These are phyloP conservation scores for Dendroctonus ponderosae DNA, from an alignment of 1,140 invertebrate genomes.

Conservation along the genomic window DNA sequence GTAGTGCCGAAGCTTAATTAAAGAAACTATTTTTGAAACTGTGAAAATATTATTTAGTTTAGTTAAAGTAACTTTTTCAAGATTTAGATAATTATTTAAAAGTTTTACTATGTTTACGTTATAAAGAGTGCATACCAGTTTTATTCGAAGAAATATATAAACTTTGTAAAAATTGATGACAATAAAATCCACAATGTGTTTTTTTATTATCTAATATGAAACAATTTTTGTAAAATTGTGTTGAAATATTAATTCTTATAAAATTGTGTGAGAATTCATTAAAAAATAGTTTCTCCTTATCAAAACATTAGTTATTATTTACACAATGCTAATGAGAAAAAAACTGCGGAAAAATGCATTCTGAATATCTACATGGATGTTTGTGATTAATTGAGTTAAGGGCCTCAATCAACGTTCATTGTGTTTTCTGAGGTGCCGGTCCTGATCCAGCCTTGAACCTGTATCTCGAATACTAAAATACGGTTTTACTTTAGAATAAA, in stretches of 20 bases:
- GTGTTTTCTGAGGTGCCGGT: conserved; percentile 1
- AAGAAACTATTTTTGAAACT: too few species aligned
- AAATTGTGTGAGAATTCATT: too few species aligned
- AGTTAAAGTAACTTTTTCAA: too few species aligned
- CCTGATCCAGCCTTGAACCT: conserved; percentile 23
- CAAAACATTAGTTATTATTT: background rate
- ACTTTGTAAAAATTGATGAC: background rate
- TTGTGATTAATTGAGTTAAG: background rate
- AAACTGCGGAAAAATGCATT: background rate
- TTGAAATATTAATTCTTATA: too few species aligned
- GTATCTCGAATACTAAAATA: conserved; percentile 25
- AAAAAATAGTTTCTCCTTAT: too few species aligned
- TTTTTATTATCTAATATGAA: background rate
- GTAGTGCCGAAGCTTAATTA: too few species aligned
- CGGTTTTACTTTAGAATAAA: conserved; percentile 23
- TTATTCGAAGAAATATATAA: background rate
- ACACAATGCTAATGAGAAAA: background rate
- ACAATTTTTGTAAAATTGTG: background rate
- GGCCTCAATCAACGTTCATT: background rate
- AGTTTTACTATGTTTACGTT: too few species aligned
- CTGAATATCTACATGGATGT: background rate
- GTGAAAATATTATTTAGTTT: too few species aligned
- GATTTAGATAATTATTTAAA: too few species aligned
- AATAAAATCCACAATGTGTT: background rate
- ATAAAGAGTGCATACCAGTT: too few species aligned